These are phyloP conservation scores for Empis stercorea DNA, from an alignment of 2,888 invertebrate genomes.

Conservation along the genomic window DNA sequence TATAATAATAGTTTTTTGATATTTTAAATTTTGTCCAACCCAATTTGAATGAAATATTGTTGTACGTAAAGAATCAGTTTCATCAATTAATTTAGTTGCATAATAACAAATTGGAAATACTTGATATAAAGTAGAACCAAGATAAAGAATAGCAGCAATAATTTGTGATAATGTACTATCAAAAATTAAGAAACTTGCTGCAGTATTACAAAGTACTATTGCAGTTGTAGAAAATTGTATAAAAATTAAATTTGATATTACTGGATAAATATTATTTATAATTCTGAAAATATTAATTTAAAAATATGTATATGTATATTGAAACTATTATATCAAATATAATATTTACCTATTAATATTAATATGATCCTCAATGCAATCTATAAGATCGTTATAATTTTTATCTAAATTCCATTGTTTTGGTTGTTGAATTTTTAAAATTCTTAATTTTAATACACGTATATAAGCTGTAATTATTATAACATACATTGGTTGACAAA, in stretches of 20 bases:
- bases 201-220: slow-evolving; percentile 15
- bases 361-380: slow-evolving; percentile 1
- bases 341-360: neutral
- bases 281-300: no score
- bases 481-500: neutral
- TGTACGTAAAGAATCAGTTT: slow-evolving; percentile 12
- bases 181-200: slow-evolving; percentile 19
- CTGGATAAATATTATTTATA: slow-evolving; percentile 10
- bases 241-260: slow-evolving; percentile 18
- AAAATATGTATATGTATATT: no score
- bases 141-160: slow-evolving; percentile 13
- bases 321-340: no score
- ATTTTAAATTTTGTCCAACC: neutral
- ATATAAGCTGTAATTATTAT: neutral
- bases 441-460: neutral
- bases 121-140: slow-evolving; percentile 15
- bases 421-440: no score
- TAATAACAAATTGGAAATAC: slow-evolving; percentile 17
- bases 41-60: slow-evolving; percentile 1
- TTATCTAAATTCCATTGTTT: neutral
- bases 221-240: slow-evolving; percentile 17
- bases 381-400: neutral
- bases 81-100: slow-evolving; percentile 15
- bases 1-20: neutral
- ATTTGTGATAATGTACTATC: slow-evolving; percentile 11